These are phyloP conservation scores for Pangasius djambal DNA, from an alignment of 2,797 vertebrate species.

Conservation along the genomic window DNA sequence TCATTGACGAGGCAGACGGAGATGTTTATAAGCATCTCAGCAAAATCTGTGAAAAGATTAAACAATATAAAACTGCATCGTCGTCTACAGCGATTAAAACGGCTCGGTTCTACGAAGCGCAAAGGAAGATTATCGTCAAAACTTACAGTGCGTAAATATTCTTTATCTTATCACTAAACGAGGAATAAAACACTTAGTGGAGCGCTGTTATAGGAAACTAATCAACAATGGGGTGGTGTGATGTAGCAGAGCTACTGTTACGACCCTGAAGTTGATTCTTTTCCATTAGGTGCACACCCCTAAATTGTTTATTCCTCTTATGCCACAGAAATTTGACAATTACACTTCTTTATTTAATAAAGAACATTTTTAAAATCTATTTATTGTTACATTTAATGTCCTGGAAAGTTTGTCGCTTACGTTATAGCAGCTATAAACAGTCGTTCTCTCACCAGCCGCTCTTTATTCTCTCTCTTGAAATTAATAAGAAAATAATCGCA, in stretches of 20 bases:
- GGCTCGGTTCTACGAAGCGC: constrained; percentile 58
- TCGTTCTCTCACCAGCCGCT: not conserved
- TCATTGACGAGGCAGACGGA: constrained; percentile 60
- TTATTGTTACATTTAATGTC: not conserved
- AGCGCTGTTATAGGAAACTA: not conserved
- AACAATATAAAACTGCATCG: constrained; percentile 7
- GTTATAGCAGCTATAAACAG: not conserved
- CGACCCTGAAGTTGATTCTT: not conserved
- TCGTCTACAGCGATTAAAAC: constrained; percentile 53
- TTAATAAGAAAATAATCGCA: not conserved
- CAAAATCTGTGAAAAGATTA: constrained; percentile 56
- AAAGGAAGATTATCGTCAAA: constrained; percentile 58
- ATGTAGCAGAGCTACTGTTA: not conserved
- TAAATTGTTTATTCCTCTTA: not conserved
- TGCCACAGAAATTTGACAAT: too few relatives aligned
- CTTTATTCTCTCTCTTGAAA: not conserved
- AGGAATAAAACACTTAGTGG: not conserved
- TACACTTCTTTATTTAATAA: not conserved
- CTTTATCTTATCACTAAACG: not conserved
- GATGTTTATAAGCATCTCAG: constrained; percentile 52
- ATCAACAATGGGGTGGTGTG: not conserved
- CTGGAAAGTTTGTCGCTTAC: not conserved
- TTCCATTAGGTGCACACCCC: not conserved
- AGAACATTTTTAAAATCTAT: not conserved
- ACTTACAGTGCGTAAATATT: constrained; percentile 61